Evolutionary conservation across 1,140 invertebrate genomes (phyloP), one percentile per base, ranked within the genome.

Genomic region (Drosophila tsacasi): DNA sequence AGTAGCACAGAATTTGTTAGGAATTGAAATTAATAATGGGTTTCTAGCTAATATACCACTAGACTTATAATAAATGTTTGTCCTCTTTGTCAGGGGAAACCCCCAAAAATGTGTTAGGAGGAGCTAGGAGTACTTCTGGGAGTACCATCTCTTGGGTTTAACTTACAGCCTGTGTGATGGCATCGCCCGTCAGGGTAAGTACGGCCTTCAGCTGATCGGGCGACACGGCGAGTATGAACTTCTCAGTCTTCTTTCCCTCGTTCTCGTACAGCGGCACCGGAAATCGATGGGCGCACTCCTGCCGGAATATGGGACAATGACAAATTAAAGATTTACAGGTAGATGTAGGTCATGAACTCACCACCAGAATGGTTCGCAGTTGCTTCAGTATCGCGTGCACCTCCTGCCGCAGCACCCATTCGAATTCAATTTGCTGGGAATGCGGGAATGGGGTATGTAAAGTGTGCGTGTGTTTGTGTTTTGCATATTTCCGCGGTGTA

Each of bases 191-290:
- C 37, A 99, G 93, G 23, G 97, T 98, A 19, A 98, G 96, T 64
- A 97, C 95, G 93, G 97, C 98, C 94, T 98, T 98, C n/a, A 98
- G 94, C 92, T 97, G 96, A 93, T 98, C 97, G 64, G 96, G 96
- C 37, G 97, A 95, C 55, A 96, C 96, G 64, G 96, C 96, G 80
- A 98, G 94, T 66, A 97, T 95, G 93, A 97, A 98, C 94, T 98
- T 98, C 92, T 98, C 97, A 89, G 97, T 96, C 93, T 98, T 98
- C 77, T 96, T 95, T 55, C 96, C 96, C 91, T 97, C 96, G 93
- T 96, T 96, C 42, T 96, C 97, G 94, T 96, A 97, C 55, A 97
- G 93, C 27, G 96, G 95, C 60, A 97, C 95, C 61, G 97, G 97
- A 94, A 98, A 98, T 76, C 96, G 94, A 82, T 96, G 95, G 13